Conservation (phyloP, 2,113 vertebrate species). For the Clarias magur region DNA sequence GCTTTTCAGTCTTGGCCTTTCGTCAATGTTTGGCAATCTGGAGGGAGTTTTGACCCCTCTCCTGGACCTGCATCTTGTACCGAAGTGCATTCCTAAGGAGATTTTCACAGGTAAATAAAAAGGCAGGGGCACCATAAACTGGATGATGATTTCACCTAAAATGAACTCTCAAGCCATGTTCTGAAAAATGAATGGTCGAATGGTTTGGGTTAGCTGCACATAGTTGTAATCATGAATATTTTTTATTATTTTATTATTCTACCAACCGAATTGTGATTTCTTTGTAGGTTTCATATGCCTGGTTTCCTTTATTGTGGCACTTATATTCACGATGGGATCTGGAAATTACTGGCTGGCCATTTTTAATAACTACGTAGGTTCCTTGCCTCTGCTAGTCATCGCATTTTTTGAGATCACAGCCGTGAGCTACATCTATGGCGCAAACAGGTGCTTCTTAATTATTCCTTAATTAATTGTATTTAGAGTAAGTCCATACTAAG, state of each 20-base stretch:
- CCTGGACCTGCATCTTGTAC: conserved; percentile 72
- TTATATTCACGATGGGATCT: conserved; percentile 81
- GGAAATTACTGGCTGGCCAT: conserved; percentile 93
- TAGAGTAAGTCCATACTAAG: not conserved
- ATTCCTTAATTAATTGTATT: not conserved
- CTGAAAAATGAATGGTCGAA: not conserved
- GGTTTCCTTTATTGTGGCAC: conserved; percentile 68
- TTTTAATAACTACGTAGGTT: conserved; percentile 80
- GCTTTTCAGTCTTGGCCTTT: conserved; percentile 86
- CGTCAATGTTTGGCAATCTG: conserved; percentile 89
- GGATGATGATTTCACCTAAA: not conserved
- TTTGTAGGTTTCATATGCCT: conserved; percentile 75
- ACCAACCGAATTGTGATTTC: not conserved
- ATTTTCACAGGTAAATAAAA: conserved; percentile 76
- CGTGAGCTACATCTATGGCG: conserved; percentile 79
- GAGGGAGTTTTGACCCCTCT: conserved; percentile 82
- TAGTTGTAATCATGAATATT: not conserved
- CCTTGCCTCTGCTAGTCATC: conserved; percentile 80
- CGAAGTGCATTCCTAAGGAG: conserved; percentile 75
- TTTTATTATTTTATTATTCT: no score
- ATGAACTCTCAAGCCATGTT: not conserved
- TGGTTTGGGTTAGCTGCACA: not conserved
- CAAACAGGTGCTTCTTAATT: conserved; percentile 72
- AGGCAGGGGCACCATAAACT: not conserved
- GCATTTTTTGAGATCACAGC: conserved; percentile 81